Conservation (phyloP, 2,888 invertebrate genomes). For the Vanessa cardui region DNA sequence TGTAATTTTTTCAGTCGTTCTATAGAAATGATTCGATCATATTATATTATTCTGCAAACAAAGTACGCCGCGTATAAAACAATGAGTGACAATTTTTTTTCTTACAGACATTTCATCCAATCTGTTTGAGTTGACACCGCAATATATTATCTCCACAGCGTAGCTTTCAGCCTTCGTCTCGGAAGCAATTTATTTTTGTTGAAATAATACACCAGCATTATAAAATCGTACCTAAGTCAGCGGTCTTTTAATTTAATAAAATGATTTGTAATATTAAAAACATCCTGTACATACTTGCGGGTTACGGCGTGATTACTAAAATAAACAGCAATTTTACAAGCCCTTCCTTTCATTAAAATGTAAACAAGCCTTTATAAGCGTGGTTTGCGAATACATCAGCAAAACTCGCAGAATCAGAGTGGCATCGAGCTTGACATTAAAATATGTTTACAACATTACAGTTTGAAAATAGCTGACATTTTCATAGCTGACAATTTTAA, state of each 20-base stretch:
- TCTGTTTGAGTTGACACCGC: constrained; percentile 30
- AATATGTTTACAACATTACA: constrained; percentile 12
- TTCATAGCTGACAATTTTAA: too few relatives aligned
- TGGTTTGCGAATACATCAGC: constrained; percentile 16
- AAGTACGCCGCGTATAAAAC: constrained; percentile 6
- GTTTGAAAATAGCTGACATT: too few relatives aligned
- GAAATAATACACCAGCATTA: constrained; percentile 20
- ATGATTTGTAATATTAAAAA: constrained; percentile 7
- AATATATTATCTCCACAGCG: constrained; percentile 25
- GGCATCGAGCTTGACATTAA: constrained; percentile 3
- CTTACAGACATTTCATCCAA: constrained; percentile 22
- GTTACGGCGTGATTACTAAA: constrained; percentile 49
- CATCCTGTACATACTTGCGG: constrained; percentile 38
- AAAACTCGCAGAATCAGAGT: constrained; percentile 16
- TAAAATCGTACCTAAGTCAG: constrained; percentile 11
- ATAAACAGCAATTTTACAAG: constrained; percentile 62
- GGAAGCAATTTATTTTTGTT: constrained; percentile 27
- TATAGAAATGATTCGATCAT: too few relatives aligned
- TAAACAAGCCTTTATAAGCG: constrained; percentile 52
- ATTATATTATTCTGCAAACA: too few relatives aligned
- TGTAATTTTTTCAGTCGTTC: background rate
- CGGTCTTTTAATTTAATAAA: constrained; percentile 7
- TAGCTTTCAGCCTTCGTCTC: constrained; percentile 21
- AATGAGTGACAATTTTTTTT: constrained; percentile 17
- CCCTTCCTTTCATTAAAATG: constrained; percentile 70